Evolutionary conservation across 1,140 invertebrate species (phyloP).

Genomic region (Drosophila guanche): DNA sequence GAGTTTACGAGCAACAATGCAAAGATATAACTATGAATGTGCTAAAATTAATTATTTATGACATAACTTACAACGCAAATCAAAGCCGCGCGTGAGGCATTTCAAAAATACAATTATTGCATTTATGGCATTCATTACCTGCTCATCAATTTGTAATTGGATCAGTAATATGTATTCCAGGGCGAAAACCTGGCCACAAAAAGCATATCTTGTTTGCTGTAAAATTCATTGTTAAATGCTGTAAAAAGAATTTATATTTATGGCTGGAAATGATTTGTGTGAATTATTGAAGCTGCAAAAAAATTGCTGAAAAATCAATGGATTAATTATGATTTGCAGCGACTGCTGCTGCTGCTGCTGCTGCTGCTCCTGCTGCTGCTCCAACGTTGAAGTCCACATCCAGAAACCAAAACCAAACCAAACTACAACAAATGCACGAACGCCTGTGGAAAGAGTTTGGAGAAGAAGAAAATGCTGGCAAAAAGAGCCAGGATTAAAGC

Average conservation of each 20-base stretch:
- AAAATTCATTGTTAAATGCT: conserved; percentile 58
- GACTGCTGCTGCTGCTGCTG: conserved; percentile 34
- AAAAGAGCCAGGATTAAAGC: conserved; percentile 34
- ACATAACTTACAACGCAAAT: conserved; percentile 46
- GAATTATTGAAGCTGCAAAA: conserved; percentile 65
- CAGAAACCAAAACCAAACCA: conserved; percentile 66
- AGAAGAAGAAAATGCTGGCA: conserved; percentile 37
- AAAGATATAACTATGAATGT: conserved; percentile 27
- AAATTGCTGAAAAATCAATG: conserved; percentile 58
- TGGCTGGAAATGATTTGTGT: conserved; percentile 52
- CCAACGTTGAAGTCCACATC: conserved; percentile 43
- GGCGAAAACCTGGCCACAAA: conserved; percentile 22
- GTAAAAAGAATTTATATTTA: conserved; percentile 41
- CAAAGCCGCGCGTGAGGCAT: conserved; percentile 33
- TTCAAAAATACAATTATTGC: conserved; percentile 49
- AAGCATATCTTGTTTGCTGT: conserved; percentile 27
- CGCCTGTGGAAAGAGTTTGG: conserved; percentile 50
- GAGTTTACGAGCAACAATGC: conserved; percentile 27
- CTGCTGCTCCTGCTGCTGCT: conserved; percentile 29
- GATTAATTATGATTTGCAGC: conserved; percentile 63
- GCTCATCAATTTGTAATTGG: conserved; percentile 71
- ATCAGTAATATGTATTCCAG: conserved; percentile 5
- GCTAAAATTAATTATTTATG: conserved; percentile 67
- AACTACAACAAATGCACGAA: conserved; percentile 68
- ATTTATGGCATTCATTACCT: conserved; percentile 52